These are phyloP conservation scores for Psammodynastes pulverulentus DNA, from an alignment of 2,113 vertebrate species.

Conservation along the genomic window DNA sequence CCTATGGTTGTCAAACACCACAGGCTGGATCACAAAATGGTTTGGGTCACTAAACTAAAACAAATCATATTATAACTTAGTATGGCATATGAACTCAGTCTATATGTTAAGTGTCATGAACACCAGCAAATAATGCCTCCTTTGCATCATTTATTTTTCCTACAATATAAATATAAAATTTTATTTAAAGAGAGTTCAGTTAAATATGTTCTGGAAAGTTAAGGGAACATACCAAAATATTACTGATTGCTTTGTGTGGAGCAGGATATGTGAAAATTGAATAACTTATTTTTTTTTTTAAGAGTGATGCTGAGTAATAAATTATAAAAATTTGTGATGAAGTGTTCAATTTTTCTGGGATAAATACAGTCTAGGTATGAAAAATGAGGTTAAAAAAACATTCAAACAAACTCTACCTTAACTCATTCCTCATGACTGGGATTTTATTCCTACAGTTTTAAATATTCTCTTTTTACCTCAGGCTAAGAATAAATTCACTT, in stretches of 20 bases:
- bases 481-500: neutral
- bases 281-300: neutral
- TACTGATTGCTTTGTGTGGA: neutral
- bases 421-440: neutral
- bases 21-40: neutral
- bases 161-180: neutral
- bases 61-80: neutral
- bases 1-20: neutral
- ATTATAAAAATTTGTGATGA: neutral
- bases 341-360: neutral
- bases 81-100: neutral
- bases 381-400: neutral
- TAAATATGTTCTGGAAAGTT: neutral
- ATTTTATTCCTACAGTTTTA: neutral
- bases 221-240: neutral
- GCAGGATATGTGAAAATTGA: neutral
- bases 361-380: neutral
- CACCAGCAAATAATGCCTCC: neutral
- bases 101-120: neutral
- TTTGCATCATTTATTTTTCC: neutral
- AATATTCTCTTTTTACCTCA: neutral
- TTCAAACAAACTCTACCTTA: neutral
- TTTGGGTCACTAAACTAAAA: neutral
- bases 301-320: neutral
- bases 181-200: neutral